Conservation (phyloP, 1,140 invertebrate species). For the Heliconius hermathena region DNA sequence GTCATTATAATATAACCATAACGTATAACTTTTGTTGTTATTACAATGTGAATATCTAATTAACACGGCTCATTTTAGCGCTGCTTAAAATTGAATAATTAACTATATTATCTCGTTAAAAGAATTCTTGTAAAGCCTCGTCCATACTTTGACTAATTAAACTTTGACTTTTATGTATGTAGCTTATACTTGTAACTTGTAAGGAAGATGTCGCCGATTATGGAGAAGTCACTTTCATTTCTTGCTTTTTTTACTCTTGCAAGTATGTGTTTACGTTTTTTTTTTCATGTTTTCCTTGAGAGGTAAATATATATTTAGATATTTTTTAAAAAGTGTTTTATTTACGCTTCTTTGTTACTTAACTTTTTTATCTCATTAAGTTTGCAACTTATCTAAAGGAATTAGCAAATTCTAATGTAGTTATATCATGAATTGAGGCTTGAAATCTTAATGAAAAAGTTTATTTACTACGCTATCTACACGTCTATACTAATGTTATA, state of each 20-base stretch:
- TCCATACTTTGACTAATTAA: conserved; percentile 27
- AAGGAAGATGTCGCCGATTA: not conserved
- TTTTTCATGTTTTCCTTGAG: not conserved
- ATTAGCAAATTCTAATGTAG: too few species aligned
- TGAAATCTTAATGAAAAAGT: too few species aligned
- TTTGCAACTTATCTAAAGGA: too few species aligned
- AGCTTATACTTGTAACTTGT: not conserved
- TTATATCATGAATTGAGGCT: too few species aligned
- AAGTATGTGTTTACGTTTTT: not conserved
- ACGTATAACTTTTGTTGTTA: too few species aligned
- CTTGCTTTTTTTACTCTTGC: not conserved
- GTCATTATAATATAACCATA: too few species aligned
- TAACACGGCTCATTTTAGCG: conserved; percentile 56
- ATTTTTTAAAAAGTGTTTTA: too few species aligned
- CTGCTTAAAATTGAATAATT: conserved; percentile 60
- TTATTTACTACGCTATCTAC: too few species aligned
- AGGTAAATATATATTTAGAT: not conserved
- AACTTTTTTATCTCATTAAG: too few species aligned
- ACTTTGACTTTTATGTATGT: conserved; percentile 22
- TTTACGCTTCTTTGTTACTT: too few species aligned
- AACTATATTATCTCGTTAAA: conserved; percentile 62
- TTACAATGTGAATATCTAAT: conserved; percentile 42
- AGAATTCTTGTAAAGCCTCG: conserved; percentile 37
- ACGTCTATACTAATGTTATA: too few species aligned
- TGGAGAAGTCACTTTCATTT: conserved; percentile 4